A percentile compares a stretch with the other conserved stretches of the same genome.
Evolutionary conservation across 2,797 vertebrate species (phyloP).

Genomic region (Euphonia xanthogaster): DNA sequence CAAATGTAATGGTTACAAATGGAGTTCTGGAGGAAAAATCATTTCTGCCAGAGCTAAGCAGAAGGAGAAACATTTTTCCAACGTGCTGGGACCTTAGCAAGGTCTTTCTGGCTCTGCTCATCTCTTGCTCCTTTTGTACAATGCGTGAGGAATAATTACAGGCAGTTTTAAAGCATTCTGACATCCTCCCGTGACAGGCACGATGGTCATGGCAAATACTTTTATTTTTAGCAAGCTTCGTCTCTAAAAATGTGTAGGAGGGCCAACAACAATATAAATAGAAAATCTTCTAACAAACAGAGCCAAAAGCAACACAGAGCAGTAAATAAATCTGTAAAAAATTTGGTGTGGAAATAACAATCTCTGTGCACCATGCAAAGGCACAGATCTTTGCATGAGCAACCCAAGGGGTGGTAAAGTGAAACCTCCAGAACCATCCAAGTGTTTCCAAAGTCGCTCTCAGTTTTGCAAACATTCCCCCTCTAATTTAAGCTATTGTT

Average conservation of each 20-base stretch:
- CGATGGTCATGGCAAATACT: not conserved
- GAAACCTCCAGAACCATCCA: not conserved
- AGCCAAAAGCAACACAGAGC: not conserved
- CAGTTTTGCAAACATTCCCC: slow-evolving; percentile 26
- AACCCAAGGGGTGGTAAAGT: not conserved
- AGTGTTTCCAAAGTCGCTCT: not conserved
- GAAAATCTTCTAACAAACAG: not conserved
- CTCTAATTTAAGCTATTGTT: slow-evolving; percentile 33
- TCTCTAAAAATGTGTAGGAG: not conserved
- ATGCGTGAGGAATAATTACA: not conserved
- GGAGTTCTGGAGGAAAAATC: not conserved
- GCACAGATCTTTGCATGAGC: not conserved
- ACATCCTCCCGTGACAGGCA: not conserved
- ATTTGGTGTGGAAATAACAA: not conserved
- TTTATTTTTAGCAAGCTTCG: slow-evolving; percentile 31
- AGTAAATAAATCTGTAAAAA: slow-evolving; percentile 21
- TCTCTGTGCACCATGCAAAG: not conserved
- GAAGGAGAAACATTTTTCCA: not conserved
- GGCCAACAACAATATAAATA: slow-evolving; percentile 37
- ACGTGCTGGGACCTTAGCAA: fast-evolving
- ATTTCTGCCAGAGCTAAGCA: not conserved
- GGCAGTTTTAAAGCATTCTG: not conserved
- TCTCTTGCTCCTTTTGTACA: not conserved
- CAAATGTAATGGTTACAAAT: fast-evolving
- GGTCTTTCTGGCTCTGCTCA: not conserved